Base-by-base conservation (phyloP, 64 coral and sea anemone genomes). In the Pocillopora verrucosa region DNA sequence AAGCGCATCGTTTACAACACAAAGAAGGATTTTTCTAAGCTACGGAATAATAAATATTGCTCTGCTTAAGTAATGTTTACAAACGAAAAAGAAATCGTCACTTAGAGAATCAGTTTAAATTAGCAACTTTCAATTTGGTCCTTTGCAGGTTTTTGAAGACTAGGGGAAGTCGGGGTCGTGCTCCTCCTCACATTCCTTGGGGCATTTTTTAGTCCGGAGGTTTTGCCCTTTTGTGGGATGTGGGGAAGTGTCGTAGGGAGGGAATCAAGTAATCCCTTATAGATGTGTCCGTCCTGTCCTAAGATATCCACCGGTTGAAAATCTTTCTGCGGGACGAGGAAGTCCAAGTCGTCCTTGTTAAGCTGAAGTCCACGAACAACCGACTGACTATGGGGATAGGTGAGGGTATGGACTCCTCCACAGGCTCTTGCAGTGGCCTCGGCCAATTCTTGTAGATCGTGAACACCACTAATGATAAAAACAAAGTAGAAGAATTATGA, bases 201-300 rank as follows among this genome's bases (percentile, higher is more conserved):
- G 36, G 51, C 45, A 35, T 45, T 64, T 74, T 63, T 76, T 24
- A 67, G 60, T 10, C 38, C 38, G 30, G 83, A n/a, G 30, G 73
- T 75, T 36, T 84, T 83, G 13, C 62, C 41, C 75, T 65, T 73
- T 58, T 88, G 86, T 30, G 65, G 65, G 51, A 65, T 80, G 75
- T 76, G 65, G 16, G 91, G 86, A 80, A 88, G 86, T 68, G 90
- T 75, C 22, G 88, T 89, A 1, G 93, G 72, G 78, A 94, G 25
- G 13, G 74, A 59, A 19, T 87, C 89, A 1, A 94, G 68, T 36
- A 91, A 86, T 38, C 97, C 97, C 70, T 95, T 99, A 58, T 99
- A 99, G 13, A 99, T 95, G 88, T 95, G 97, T 1, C 97, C 97
- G 62, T 99, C 97, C 75, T 99, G 94, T 65, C 97, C 97, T 58